Conservation (phyloP, 2,888 invertebrate species). For the Xestia c-nigrum region DNA sequence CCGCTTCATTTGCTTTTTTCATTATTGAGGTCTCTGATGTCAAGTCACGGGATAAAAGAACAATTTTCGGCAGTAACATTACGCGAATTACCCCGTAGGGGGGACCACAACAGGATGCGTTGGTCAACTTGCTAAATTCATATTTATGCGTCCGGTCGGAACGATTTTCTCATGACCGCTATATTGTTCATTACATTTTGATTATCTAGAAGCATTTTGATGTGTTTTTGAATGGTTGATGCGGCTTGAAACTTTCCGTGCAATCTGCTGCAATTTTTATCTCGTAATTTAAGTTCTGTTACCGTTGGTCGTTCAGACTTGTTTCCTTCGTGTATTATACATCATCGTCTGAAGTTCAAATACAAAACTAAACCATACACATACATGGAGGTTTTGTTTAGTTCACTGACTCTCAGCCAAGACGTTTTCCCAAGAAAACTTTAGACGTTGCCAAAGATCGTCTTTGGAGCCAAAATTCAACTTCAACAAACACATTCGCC, state of each 20-base stretch:
- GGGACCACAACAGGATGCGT: constrained; percentile 73
- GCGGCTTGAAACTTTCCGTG: constrained; percentile 24
- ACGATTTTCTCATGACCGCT: constrained; percentile 59
- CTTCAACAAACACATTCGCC: constrained; percentile 1
- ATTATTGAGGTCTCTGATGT: constrained; percentile 43
- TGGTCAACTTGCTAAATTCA: constrained; percentile 83
- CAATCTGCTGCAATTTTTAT: constrained; percentile 32
- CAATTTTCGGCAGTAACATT: constrained; percentile 67
- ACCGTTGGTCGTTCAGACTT: constrained; percentile 3
- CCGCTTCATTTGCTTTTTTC: constrained; percentile 39
- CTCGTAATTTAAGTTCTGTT: background rate
- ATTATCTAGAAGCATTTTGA: constrained; percentile 55
- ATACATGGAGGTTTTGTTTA: constrained; percentile 5
- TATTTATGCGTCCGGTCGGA: constrained; percentile 85
- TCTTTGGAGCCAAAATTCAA: constrained; percentile 25
- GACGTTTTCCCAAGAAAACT: background rate
- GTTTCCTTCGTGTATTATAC: constrained; percentile 1
- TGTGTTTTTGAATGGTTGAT: constrained; percentile 49
- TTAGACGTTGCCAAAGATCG: constrained; percentile 22
- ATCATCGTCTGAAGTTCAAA: background rate
- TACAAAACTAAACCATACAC: background rate
- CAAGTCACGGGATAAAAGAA: constrained; percentile 65
- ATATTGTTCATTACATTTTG: constrained; percentile 62
- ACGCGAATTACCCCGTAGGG: constrained; percentile 69
- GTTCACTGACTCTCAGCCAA: constrained; percentile 19